These are phyloP conservation scores for Nymphalis io DNA, from an alignment of 1,140 invertebrate genomes.

Conservation along the genomic window DNA sequence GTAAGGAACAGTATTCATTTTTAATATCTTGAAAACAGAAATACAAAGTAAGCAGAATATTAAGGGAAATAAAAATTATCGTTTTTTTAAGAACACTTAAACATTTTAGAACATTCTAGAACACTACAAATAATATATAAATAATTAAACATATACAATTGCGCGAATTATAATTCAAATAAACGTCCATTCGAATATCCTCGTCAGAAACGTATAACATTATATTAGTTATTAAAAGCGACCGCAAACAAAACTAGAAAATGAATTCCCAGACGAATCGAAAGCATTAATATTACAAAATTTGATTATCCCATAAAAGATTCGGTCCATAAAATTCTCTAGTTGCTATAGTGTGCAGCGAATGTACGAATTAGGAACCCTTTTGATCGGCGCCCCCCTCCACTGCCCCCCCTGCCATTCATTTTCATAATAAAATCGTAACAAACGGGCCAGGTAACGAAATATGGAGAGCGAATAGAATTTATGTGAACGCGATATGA, in stretches of 20 bases:
- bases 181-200: constrained; percentile 5
- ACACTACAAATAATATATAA: neutral
- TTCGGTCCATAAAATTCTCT: constrained; percentile 77
- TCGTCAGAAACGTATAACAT: constrained; percentile 7
- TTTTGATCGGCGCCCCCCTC: constrained; percentile 62
- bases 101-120: no score
- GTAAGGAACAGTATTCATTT: no score
- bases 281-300: constrained; percentile 79
- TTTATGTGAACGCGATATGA: constrained; percentile 72
- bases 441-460: constrained; percentile 78
- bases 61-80: no score
- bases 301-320: constrained; percentile 80
- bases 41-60: no score
- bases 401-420: constrained; percentile 61
- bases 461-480: constrained; percentile 73
- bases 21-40: no score
- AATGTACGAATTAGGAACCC: constrained; percentile 78
- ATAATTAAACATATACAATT: neutral
- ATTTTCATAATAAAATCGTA: constrained; percentile 80
- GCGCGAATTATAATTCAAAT: no score
- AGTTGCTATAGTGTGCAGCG: constrained; percentile 74
- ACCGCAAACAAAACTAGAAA: constrained; percentile 46
- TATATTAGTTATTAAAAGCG: constrained; percentile 16
- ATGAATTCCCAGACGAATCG: constrained; percentile 67
- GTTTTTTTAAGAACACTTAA: no score